Conservation (phyloP, 2,888 invertebrate genomes). For the Cheilosia impressa region DNA sequence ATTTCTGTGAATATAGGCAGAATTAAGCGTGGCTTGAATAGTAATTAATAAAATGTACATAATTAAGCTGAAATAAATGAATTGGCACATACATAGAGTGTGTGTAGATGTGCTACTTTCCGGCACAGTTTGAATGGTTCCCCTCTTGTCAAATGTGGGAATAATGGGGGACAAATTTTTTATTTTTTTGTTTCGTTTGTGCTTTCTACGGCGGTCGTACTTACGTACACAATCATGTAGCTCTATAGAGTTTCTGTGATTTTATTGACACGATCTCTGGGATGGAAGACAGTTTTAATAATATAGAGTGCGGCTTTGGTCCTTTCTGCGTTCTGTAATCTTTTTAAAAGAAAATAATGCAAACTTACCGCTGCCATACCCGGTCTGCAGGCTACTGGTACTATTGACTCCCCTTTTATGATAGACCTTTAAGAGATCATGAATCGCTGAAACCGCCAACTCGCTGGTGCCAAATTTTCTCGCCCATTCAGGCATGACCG, state of each 20-base stretch:
- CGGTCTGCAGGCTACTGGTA: not conserved
- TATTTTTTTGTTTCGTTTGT: not conserved
- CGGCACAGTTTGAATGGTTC: slow-evolving; percentile 31
- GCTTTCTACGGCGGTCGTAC: not conserved
- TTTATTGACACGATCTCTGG: slow-evolving; percentile 31
- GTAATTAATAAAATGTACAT: slow-evolving; percentile 64
- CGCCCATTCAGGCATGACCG: slow-evolving; percentile 35
- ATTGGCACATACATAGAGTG: slow-evolving; percentile 46
- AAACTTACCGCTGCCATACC: slow-evolving; percentile 20
- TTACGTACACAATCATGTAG: slow-evolving; percentile 1
- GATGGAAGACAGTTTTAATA: too few relatives aligned
- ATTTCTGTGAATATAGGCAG: slow-evolving; percentile 49
- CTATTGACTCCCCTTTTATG: not conserved
- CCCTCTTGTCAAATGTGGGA: slow-evolving; percentile 33
- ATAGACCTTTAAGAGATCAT: slow-evolving; percentile 39
- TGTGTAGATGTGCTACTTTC: slow-evolving; percentile 36
- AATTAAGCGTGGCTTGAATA: slow-evolving; percentile 64
- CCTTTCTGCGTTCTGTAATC: too few relatives aligned
- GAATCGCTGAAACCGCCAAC: slow-evolving; percentile 39
- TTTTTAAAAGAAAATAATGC: not conserved
- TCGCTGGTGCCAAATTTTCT: slow-evolving; percentile 28
- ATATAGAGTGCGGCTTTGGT: too few relatives aligned
- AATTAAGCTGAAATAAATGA: slow-evolving; percentile 54
- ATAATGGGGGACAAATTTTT: slow-evolving; percentile 54
- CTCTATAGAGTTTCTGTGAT: slow-evolving; percentile 5